phyloP scores from a whole-genome alignment of 23 tunicate genomes.

The Ciona savignyi region DNA sequence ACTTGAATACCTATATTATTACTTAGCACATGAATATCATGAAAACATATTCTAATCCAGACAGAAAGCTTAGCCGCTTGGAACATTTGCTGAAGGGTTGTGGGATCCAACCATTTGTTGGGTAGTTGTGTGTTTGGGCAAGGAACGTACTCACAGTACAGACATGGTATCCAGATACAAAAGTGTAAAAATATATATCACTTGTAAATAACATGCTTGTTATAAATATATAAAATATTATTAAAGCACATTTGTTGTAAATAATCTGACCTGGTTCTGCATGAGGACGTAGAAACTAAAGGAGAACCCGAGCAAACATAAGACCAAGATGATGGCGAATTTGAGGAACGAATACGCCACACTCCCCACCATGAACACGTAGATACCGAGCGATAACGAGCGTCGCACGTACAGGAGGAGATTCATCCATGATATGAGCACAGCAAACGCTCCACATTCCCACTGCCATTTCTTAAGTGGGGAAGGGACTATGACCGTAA shows the following conservation, averaged over 20 bases:
- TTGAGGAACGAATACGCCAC: constrained; percentile 32
- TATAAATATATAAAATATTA: neutral
- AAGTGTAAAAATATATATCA: neutral
- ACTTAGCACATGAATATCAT: no score
- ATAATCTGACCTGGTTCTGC: constrained; percentile 39
- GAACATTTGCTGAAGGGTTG: no score
- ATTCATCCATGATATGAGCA: constrained; percentile 41
- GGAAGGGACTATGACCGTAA: no score
- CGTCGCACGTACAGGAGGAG: constrained; percentile 39
- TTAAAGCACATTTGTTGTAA: no score
- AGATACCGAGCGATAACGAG: constrained; percentile 27
- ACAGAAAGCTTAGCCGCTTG: no score
- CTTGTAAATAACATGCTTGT: no score
- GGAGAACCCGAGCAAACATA: constrained; percentile 58
- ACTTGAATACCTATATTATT: no score
- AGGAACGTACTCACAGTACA: no score
- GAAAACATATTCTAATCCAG: no score
- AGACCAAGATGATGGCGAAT: constrained; percentile 33
- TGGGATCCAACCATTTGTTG: no score
- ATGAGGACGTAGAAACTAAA: constrained; percentile 59
- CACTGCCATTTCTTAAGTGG: constrained; percentile 42
- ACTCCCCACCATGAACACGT: constrained; percentile 40
- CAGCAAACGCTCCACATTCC: constrained; percentile 44
- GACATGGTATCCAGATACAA: no score
- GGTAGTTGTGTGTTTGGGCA: no score